Base-by-base conservation (phyloP, 2,113 vertebrate genomes). In the Tinamus guttatus region DNA sequence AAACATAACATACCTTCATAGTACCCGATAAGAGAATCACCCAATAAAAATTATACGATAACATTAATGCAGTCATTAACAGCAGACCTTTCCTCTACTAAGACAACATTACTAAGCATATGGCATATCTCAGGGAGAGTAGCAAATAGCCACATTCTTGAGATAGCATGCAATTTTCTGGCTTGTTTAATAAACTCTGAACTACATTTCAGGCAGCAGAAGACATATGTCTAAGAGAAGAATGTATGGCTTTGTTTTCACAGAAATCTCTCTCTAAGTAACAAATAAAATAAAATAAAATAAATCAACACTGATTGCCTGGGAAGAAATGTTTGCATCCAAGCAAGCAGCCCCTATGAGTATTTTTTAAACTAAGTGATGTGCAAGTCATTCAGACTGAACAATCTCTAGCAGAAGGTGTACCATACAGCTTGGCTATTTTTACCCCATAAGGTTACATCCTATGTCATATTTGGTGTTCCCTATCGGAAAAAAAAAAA, bases 81-180 rank as follows among this genome's bases (percentile, higher is more conserved):
- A 81, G 80, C 41, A 91, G 73, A 81, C n/a, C 70, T 93, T 63
- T 92, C 68, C 77, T 85, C 77, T 59, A 45, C n/a, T 73, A 63
- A 84, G 47, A 24, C 68, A 95, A 47, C 67, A 34, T 47, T 94
- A 73, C 58, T 5, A 67, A 86, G 88, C 92, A 87, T 45, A 94
- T 62, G 88, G 92, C 84, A 62, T 68, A 87, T 91, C 60, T 95
- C 85, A 93, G 84, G 65, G 20, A 91, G 81, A 94, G 76, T 1
- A 84, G 92, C 63, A 94, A 95, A 94, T n/a, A 93, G 80, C 13
- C 76, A 75, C 94, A 95, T 96, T 94, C 89, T 70, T 96, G 63
- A 93, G 80, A 95, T 67, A 90, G 89, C 74, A 76, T 65, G 67
- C 78, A 68, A 47, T 84, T 89, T 95, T 95, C 85, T 95, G 89